These are phyloP conservation scores for Luffia ferchaultella DNA, from an alignment of 2,888 invertebrate genomes.

Conservation along the genomic window DNA sequence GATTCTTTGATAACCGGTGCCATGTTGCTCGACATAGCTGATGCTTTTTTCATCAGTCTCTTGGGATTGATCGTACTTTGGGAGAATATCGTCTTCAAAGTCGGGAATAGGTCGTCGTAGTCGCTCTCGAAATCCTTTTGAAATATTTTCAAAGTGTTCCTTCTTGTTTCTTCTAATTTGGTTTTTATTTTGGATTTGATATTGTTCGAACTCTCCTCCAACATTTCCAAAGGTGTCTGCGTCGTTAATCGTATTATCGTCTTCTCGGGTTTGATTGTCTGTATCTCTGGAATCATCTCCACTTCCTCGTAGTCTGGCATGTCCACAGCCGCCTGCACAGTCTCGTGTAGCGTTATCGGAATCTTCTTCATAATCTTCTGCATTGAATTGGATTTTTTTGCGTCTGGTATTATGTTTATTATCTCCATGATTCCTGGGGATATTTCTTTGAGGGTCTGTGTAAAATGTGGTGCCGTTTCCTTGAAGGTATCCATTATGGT, in stretches of 20 bases:
- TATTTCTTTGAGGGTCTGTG: slow-evolving; percentile 49
- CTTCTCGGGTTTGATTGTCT: neutral
- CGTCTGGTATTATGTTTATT: slow-evolving; percentile 44
- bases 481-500: slow-evolving; percentile 52
- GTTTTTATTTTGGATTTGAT: slow-evolving; percentile 35
- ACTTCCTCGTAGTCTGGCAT: slow-evolving; percentile 25
- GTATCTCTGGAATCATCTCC: slow-evolving; percentile 19
- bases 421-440: slow-evolving; percentile 55
- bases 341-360: slow-evolving; percentile 48
- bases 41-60: slow-evolving; percentile 37
- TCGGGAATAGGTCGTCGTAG: slow-evolving; percentile 38
- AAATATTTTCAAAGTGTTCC: slow-evolving; percentile 41
- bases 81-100: slow-evolving; percentile 24
- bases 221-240: slow-evolving; percentile 21
- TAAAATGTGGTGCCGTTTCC: slow-evolving; percentile 53
- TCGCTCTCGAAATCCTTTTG: slow-evolving; percentile 39
- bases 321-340: slow-evolving; percentile 43
- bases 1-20: slow-evolving; percentile 49
- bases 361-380: slow-evolving; percentile 44
- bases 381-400: slow-evolving; percentile 32
- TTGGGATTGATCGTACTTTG: slow-evolving; percentile 33
- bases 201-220: slow-evolving; percentile 26
- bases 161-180: slow-evolving; percentile 42
- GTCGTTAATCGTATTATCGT: neutral
- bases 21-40: slow-evolving; percentile 34